Conservation (phyloP, 2,797 vertebrate species). For the Lycodopsis pacificus region DNA sequence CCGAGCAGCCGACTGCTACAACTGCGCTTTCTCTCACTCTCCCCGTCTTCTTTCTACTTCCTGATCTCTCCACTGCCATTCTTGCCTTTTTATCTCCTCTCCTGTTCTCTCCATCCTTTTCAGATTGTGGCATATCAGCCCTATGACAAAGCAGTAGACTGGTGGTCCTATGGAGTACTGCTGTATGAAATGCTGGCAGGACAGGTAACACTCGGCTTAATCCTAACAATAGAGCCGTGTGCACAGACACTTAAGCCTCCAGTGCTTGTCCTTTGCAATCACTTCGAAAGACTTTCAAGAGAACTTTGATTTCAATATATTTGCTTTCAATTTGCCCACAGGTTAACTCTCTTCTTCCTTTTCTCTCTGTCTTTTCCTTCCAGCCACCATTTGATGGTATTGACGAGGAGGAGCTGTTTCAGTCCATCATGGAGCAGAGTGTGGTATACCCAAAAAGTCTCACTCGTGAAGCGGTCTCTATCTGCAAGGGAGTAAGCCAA, state of each 20-base stretch:
- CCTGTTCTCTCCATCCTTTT: constrained; percentile 32
- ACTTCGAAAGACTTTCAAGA: constrained; percentile 52
- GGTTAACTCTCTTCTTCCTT: constrained; percentile 1
- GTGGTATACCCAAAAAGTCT: constrained; percentile 92
- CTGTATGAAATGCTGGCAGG: constrained; percentile 94
- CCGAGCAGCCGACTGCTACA: constrained; percentile 20
- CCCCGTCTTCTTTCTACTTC: constrained; percentile 27
- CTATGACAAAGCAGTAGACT: constrained; percentile 92
- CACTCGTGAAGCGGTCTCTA: constrained; percentile 90
- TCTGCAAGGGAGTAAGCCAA: constrained; percentile 92
- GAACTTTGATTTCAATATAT: constrained; percentile 46
- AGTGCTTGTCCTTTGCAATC: constrained; percentile 45
- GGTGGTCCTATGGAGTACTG: constrained; percentile 95
- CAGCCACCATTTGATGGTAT: constrained; percentile 93
- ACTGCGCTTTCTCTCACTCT: constrained; percentile 24
- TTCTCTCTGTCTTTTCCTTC: constrained; percentile 33
- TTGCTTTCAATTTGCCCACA: constrained; percentile 30
- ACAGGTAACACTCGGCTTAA: constrained; percentile 82
- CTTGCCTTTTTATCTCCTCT: constrained; percentile 44
- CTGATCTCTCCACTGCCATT: constrained; percentile 37
- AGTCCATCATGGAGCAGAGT: constrained; percentile 94
- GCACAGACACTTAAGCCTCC: constrained; percentile 30
- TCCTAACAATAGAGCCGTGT: constrained; percentile 16
- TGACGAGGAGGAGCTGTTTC: constrained; percentile 94
- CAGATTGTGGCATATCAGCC: constrained; percentile 95